Base-by-base conservation (phyloP, 2,797 vertebrate genomes). In the Acrossocheilus wenchowensis region DNA sequence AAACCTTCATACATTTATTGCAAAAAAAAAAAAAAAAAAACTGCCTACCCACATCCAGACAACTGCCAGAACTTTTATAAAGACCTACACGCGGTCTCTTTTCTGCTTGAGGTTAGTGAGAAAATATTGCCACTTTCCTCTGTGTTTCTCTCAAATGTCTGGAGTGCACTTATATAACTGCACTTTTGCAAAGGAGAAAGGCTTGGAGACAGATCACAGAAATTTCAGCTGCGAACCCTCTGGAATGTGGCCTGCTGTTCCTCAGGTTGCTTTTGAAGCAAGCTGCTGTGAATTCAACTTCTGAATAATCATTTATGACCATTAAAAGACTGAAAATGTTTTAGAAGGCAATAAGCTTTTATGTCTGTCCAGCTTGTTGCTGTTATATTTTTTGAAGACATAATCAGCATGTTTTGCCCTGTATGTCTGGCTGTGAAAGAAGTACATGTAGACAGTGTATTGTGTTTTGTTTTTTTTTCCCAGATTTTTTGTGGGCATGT, bases 121-220 rank as follows among this genome's bases (percentile, higher is more conserved):
- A 77, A 60, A 52, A 34, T 48, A 11, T n/a, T n/a, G 8, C 23
- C 6, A 19, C 68, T 74, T 66, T 39, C 12, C 23, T 81, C 30
- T 69, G 50, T 71, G 64, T 68, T 89, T 41, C 12, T 81, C 34
- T 34, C 21, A 36, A 17, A 66, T 36, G 36, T 87, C 74, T 30
- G 15, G 82, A 82, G 66, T 87, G 21, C 68, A 62, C 85, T 83
- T 71, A 26, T 17, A 62, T 77, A 83, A 77, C 69, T 82, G 14
- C 19, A 68, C 62, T 62, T 64, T 34, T n/a, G n/a, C 15, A 64
- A 12, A 19, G 52, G 14, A 36, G 30, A 36, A 80, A 60, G 50
- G 34, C 74, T 85, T 78, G 45, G 39, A 50, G 72, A 75, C 34
- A 2, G 45, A 78, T 36, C 54, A 48, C n/a, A 60, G 39, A 72